phyloP scores from a whole-genome alignment of 2,797 vertebrate species.

The Smutsia gigantea region DNA sequence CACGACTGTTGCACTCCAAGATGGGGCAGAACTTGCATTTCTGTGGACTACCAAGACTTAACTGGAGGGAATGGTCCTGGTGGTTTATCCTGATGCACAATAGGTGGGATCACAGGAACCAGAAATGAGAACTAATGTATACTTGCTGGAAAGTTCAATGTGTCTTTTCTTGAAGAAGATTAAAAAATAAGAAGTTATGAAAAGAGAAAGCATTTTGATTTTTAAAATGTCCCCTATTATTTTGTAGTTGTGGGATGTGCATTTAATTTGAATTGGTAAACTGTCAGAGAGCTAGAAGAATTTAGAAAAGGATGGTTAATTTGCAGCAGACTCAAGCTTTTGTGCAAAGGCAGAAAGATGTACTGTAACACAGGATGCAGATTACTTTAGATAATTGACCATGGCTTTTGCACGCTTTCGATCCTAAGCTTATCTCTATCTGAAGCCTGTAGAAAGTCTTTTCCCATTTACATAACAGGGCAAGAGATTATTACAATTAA shows the following conservation, averaged over 20 bases:
- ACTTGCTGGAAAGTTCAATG: neutral
- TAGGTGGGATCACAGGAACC: neutral
- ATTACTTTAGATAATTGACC: constrained; percentile 70
- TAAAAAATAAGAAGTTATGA: neutral
- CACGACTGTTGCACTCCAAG: neutral
- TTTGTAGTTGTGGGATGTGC: neutral
- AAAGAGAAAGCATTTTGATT: constrained; percentile 8
- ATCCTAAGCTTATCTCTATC: constrained; percentile 60
- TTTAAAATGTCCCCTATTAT: neutral
- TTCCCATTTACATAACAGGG: constrained; percentile 74
- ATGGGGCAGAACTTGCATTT: neutral
- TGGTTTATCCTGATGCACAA: neutral
- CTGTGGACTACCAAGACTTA: neutral
- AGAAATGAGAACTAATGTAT: neutral
- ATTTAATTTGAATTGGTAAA: constrained; percentile 41
- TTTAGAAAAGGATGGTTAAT: constrained; percentile 36
- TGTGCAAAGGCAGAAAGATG: constrained; percentile 48
- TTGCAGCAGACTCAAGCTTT: constrained; percentile 50
- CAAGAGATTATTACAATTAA: constrained; percentile 75
- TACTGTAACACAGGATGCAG: constrained; percentile 41
- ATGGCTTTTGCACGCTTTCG: constrained; percentile 53
- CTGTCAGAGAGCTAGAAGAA: neutral
- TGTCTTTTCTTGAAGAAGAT: neutral
- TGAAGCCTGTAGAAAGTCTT: constrained; percentile 64
- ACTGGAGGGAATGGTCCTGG: neutral